Conservation (phyloP, 2,797 vertebrate species). For the Acridotheres tristis region DNA sequence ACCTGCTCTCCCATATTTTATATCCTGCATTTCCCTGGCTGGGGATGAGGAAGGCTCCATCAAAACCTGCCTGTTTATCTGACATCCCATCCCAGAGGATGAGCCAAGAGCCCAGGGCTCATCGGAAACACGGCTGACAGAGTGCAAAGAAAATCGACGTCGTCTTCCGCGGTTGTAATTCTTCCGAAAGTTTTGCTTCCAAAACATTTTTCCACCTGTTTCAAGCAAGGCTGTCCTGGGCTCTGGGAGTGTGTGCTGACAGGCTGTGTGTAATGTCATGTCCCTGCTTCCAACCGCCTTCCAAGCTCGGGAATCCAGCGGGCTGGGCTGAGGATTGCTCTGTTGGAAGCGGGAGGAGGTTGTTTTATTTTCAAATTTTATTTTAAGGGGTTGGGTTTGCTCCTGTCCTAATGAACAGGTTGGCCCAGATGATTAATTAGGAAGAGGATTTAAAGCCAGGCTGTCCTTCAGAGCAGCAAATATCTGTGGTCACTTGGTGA, state of each 20-base stretch:
- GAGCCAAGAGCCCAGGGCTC: fast-evolving
- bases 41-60: background rate
- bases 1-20: background rate
- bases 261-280: conserved; percentile 49
- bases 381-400: background rate
- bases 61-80: background rate
- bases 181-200: background rate
- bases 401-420: fast-evolving
- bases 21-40: background rate
- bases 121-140: background rate
- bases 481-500: background rate
- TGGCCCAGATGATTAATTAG: background rate
- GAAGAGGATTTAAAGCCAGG: background rate
- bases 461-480: background rate
- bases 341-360: background rate
- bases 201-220: conserved; percentile 29
- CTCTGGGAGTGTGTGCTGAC: background rate
- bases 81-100: background rate
- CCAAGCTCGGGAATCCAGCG: background rate
- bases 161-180: background rate
- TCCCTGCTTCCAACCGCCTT: background rate
- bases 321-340: background rate
- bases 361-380: background rate
- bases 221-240: background rate
- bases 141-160: background rate